Evolutionary conservation across 2,797 vertebrate genomes (phyloP).

Genomic region (Thalassophryne amazonica): DNA sequence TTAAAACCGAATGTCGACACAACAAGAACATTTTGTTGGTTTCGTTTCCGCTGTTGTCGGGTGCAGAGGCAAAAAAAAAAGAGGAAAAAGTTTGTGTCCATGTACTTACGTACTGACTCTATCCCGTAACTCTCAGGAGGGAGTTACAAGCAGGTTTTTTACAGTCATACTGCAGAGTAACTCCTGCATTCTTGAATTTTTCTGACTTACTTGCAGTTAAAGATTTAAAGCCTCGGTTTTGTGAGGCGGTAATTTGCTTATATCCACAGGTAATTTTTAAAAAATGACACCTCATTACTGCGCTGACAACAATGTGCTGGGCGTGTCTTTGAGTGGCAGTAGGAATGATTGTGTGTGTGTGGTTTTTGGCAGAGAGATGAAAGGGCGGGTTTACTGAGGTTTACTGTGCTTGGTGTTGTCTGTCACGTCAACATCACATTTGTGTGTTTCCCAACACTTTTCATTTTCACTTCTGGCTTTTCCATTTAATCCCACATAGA

Average conservation of each 20-base stretch:
- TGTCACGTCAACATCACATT: constrained; percentile 17
- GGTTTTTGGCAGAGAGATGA: constrained; percentile 28
- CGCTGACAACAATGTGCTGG: neutral
- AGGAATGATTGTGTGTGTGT: no score
- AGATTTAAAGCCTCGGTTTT: neutral
- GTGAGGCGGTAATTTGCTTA: neutral
- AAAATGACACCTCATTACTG: constrained; percentile 2
- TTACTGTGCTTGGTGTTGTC: constrained; percentile 5
- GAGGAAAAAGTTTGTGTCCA: no score
- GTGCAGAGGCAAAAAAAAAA: no score
- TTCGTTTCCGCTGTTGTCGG: no score
- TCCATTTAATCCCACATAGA: no score
- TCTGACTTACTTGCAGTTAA: constrained; percentile 3
- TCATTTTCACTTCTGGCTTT: neutral
- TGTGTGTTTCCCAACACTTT: neutral
- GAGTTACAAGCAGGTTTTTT: neutral
- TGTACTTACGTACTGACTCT: no score
- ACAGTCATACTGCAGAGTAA: neutral
- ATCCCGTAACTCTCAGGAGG: no score
- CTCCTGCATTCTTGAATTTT: neutral
- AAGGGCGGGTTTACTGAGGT: constrained; percentile 12
- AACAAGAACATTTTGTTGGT: no score
- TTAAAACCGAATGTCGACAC: no score
- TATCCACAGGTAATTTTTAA: neutral
- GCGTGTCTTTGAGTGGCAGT: constrained; percentile 16